Evolutionary conservation across 1,140 invertebrate species (phyloP).

Genomic region (Diachasmimorpha longicaudata): DNA sequence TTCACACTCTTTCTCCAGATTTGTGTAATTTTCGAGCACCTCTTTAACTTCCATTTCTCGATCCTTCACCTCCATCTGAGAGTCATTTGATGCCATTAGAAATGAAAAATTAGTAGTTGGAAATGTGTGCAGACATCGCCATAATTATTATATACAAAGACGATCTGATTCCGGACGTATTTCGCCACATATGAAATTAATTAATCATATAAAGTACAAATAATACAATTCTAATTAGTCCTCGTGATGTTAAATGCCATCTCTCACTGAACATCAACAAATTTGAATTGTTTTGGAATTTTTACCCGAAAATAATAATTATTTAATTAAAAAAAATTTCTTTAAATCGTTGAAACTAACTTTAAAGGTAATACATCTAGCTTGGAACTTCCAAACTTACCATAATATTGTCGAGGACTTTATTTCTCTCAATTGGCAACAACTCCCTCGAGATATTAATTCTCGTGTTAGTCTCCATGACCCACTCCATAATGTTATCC

Average conservation of each 20-base stretch:
- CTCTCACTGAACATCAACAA: not conserved
- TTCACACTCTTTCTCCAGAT: conserved; percentile 69
- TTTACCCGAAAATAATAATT: not conserved
- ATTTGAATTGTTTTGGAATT: not conserved
- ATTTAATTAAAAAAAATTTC: too few relatives aligned
- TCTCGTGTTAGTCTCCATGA: conserved; percentile 63
- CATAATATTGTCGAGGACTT: conserved; percentile 67
- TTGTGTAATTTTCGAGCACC: conserved; percentile 72
- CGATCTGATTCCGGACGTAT: too few relatives aligned
- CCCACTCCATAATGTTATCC: conserved; percentile 66
- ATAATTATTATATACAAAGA: too few relatives aligned
- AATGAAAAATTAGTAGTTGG: too few relatives aligned
- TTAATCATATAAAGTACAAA: too few relatives aligned
- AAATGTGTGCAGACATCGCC: too few relatives aligned
- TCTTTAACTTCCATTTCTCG: conserved; percentile 71
- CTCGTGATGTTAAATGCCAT: too few relatives aligned
- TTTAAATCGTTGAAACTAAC: too few relatives aligned
- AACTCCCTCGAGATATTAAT: conserved; percentile 62
- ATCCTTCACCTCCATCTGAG: conserved; percentile 62
- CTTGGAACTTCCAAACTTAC: conserved; percentile 48
- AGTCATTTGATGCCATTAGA: too few relatives aligned
- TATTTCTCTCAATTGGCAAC: conserved; percentile 60
- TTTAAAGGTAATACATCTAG: too few relatives aligned
- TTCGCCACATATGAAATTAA: too few relatives aligned
- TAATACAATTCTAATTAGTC: too few relatives aligned